Evolutionary conservation across 2,797 vertebrate species (phyloP).

Genomic region (Phalanger gymnotis): DNA sequence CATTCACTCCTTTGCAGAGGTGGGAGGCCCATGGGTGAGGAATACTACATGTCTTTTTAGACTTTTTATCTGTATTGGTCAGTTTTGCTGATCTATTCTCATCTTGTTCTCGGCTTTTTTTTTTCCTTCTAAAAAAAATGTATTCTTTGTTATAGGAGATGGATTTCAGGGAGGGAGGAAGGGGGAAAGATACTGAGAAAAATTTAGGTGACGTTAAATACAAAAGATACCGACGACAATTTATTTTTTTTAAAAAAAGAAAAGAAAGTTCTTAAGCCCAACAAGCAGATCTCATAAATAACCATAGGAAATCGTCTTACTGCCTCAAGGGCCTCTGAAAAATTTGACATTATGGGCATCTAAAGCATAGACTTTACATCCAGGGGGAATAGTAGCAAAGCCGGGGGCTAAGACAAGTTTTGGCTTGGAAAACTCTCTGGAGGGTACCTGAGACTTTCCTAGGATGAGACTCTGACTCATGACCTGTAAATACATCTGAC

Average conservation of each 20-base stretch:
- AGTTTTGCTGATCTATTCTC: background rate
- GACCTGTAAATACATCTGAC: constrained; percentile 53
- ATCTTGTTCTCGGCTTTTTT: background rate
- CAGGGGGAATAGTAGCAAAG: background rate
- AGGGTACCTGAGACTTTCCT: constrained; percentile 20
- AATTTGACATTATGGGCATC: constrained; percentile 29
- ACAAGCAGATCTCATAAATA: constrained; percentile 13
- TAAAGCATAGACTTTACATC: constrained; percentile 12
- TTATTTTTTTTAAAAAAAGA: background rate
- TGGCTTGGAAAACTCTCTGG: constrained; percentile 17
- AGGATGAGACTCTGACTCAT: constrained; percentile 26
- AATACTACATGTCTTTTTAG: background rate
- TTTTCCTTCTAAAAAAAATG: background rate
- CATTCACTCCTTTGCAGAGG: background rate
- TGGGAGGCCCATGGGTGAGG: background rate
- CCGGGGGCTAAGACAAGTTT: background rate
- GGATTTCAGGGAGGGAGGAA: background rate
- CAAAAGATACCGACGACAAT: background rate
- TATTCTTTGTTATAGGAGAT: background rate
- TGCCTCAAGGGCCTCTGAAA: constrained; percentile 25
- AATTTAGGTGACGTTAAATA: background rate
- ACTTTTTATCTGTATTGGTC: background rate
- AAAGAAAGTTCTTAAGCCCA: constrained; percentile 14
- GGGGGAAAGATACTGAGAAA: background rate
- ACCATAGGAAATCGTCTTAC: constrained; percentile 55